phyloP scores from a whole-genome alignment of 2,888 invertebrate genomes.

The Capitulum mitella region DNA sequence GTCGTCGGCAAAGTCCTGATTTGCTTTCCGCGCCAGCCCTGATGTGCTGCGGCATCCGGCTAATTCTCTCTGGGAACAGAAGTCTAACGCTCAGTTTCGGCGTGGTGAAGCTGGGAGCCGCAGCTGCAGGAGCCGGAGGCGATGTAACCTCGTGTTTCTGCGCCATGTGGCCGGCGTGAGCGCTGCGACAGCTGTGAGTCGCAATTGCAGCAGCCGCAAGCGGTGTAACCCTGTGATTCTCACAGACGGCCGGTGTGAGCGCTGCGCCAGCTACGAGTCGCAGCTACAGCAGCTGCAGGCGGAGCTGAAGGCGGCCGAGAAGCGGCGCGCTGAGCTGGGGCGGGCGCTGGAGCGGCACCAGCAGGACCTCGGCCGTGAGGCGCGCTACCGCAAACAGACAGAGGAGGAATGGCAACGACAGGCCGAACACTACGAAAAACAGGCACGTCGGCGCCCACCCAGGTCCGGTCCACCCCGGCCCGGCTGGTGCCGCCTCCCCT shows the following conservation, averaged over 20 bases:
- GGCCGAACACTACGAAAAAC: slow-evolving; percentile 62
- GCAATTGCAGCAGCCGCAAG: too few species aligned
- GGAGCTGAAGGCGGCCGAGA: slow-evolving; percentile 43
- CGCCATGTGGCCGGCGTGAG: too few species aligned
- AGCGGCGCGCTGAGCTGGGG: slow-evolving; percentile 42
- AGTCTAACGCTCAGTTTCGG: too few species aligned
- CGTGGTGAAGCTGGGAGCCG: too few species aligned
- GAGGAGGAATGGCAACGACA: slow-evolving; percentile 71
- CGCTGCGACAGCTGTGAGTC: too few species aligned
- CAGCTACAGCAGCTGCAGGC: slow-evolving; percentile 70
- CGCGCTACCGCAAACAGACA: slow-evolving; percentile 63
- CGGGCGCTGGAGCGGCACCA: slow-evolving; percentile 56
- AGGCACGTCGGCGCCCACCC: slow-evolving; percentile 45
- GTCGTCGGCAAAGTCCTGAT: too few species aligned
- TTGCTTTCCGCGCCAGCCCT: too few species aligned
- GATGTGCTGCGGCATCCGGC: too few species aligned
- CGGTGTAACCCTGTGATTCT: too few species aligned
- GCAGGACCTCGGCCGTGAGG: slow-evolving; percentile 62
- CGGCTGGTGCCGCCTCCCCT: not conserved
- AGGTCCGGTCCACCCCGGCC: not conserved
- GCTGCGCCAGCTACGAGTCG: slow-evolving; percentile 79
- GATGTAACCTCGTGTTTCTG: too few species aligned
- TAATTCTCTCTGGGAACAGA: too few species aligned
- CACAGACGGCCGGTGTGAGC: slow-evolving; percentile 45
- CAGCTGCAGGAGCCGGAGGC: too few species aligned